phyloP scores from a whole-genome alignment of 2,888 invertebrate species.

The Blastobasis lacticolella region DNA sequence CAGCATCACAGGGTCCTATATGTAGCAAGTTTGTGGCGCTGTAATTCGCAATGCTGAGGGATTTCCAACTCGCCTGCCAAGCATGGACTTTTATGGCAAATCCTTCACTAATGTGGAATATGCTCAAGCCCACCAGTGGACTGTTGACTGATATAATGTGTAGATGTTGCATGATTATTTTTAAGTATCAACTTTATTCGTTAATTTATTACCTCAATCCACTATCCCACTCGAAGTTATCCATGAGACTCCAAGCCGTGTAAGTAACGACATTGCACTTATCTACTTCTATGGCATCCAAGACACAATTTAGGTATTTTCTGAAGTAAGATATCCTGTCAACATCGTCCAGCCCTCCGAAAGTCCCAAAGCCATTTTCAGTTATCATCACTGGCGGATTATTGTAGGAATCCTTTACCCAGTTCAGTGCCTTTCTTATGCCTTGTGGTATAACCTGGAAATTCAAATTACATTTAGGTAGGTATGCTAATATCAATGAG shows the following conservation, averaged over 20 bases:
- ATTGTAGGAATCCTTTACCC: slow-evolving; percentile 71
- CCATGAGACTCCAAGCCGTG: slow-evolving; percentile 58
- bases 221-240: slow-evolving; percentile 54
- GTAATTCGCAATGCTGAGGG: too few species aligned
- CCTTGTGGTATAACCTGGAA: slow-evolving; percentile 57
- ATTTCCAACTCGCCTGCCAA: too few species aligned
- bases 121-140: too few species aligned
- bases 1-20: too few species aligned
- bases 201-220: slow-evolving; percentile 29
- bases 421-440: slow-evolving; percentile 64
- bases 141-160: too few species aligned
- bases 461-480: too few species aligned
- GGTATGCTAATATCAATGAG: too few species aligned
- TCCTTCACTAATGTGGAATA: too few species aligned
- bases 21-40: too few species aligned
- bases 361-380: slow-evolving; percentile 75
- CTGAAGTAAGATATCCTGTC: slow-evolving; percentile 51
- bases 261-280: slow-evolving; percentile 39
- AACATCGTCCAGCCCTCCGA: slow-evolving; percentile 38
- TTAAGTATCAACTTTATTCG: too few species aligned
- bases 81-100: too few species aligned
- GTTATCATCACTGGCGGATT: slow-evolving; percentile 71
- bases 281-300: slow-evolving; percentile 42
- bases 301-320: slow-evolving; percentile 35
- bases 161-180: too few species aligned